Base-by-base conservation (phyloP, 2,797 vertebrate species). In the Garrulus glandarius region DNA sequence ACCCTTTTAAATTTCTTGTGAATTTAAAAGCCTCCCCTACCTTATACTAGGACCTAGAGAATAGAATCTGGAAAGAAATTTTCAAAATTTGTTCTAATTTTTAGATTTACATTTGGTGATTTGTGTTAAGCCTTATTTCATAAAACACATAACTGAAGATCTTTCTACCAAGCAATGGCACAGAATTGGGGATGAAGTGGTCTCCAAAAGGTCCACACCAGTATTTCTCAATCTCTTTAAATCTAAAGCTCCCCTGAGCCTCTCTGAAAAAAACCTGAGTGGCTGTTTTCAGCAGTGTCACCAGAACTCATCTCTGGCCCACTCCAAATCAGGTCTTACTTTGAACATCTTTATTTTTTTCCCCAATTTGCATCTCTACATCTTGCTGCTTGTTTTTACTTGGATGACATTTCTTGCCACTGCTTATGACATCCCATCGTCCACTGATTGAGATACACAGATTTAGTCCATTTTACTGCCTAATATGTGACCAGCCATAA, bases 61-160 rank as follows among this genome's bases (percentile, higher is more conserved):
- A 84, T 5, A 6, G n/a, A 87, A 91, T 75, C 57, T 32, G 57
- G 71, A 61, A 93, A 94, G 71, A 71, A 30, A 41, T 24, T 36
- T 0, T 36, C 17, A 71, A 26, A 3, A n/a, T 49, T 65, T 61
- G 11, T 53, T 88, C 34, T 37, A n/a, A 74, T 34, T 93, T 88
- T 89, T 86, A 84, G 57, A 95, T 95, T 97, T 87, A 93, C 63
- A 89, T 93, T 94, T 90, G 63, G 60, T 64, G 30, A 95, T 87
- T 90, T 95, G 65, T 89, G 67, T 60, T 92, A 88, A 53, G 56
- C 84, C 55, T 97, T 95, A 93, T 91, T 96, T 96, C 71, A 90
- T 55, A 93, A 92, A 96, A 86, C 22, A 46, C 2, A 19, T 50
- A 90, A 94, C 77, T 75, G 78, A 94, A 91, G 41, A 52, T 5